Base-by-base conservation (phyloP, 2,888 invertebrate species). In the Lissocephala sabroskyi region DNA sequence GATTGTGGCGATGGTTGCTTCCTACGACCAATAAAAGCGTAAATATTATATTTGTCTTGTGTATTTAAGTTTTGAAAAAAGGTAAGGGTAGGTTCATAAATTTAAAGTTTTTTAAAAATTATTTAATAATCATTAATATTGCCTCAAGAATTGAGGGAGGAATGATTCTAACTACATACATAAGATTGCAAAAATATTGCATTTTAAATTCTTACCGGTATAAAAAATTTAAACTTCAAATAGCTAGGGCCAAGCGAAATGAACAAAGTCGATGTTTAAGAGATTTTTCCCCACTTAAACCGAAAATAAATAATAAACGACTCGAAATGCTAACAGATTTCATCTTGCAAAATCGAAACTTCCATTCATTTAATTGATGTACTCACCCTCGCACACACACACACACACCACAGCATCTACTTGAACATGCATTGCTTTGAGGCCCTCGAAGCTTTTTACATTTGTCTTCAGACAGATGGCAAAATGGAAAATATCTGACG, bases 331-430 rank as follows among this genome's bases (percentile, higher is more conserved):
- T n/a, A n/a, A n/a, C n/a, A n/a, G n/a, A n/a, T 23, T 23, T 23
- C 23, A 23, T 5, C 43, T 55, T 45, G 60, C 76, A 71, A n/a
- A n/a, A n/a, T n/a, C n/a, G n/a, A n/a, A n/a, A n/a, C n/a, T n/a
- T n/a, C n/a, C n/a, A 75, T 66, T 71, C 73, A 44, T 59, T 55
- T 70, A 70, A 70, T 70, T 70, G 74, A 76, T 76, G 74, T 68
- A 53, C 59, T 68, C 68, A 56, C 54, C 62, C 65, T 65, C 62
- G 71, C 41, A 50, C 13, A 28, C 9, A 49, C 7, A 36, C 30
- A 19, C n/a, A 40, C 13, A 36, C 13, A 37, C 11, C 40, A 30
- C 26, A 4, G 18, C n/a, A 48, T 14, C 49, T 4, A 6, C 32
- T 6, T 10, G 40, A 7, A 19, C 10, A 23, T 23, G 14, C 18